Conservation (phyloP, 2,888 invertebrate genomes). For the Agriotes lineatus region DNA sequence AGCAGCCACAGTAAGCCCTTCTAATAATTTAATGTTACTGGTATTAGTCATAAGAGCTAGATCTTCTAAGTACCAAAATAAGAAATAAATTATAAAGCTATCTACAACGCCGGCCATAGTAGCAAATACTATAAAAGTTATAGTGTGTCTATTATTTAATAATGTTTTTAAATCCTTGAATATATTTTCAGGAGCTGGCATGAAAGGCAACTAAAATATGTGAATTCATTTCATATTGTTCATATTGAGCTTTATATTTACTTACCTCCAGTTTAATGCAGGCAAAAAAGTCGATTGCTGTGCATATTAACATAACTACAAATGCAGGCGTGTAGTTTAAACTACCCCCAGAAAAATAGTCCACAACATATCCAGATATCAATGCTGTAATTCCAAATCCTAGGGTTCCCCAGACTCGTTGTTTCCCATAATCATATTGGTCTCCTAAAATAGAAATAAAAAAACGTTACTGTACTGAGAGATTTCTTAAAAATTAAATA, state of each 20-base stretch:
- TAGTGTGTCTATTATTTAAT: conserved; percentile 74
- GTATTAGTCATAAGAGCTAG: conserved; percentile 74
- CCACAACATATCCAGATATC: conserved; percentile 77
- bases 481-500: not conserved
- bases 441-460: conserved; percentile 70
- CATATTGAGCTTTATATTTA: conserved; percentile 8
- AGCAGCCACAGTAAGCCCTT: conserved; percentile 83
- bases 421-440: conserved; percentile 80
- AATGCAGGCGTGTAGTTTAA: conserved; percentile 81
- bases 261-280: conserved; percentile 74
- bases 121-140: conserved; percentile 79
- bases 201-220: conserved; percentile 73
- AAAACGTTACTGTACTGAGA: not conserved
- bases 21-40: conserved; percentile 79
- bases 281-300: conserved; percentile 75
- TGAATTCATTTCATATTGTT: not conserved
- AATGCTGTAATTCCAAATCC: conserved; percentile 84
- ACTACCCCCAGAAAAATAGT: conserved; percentile 72
- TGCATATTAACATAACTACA: conserved; percentile 74
- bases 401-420: conserved; percentile 86
- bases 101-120: conserved; percentile 83
- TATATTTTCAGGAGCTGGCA: conserved; percentile 77
- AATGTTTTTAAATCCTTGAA: conserved; percentile 75
- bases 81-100: conserved; percentile 84
- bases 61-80: conserved; percentile 88